Base-by-base conservation (phyloP, 2,888 invertebrate species). In the Corbicula japonica region DNA sequence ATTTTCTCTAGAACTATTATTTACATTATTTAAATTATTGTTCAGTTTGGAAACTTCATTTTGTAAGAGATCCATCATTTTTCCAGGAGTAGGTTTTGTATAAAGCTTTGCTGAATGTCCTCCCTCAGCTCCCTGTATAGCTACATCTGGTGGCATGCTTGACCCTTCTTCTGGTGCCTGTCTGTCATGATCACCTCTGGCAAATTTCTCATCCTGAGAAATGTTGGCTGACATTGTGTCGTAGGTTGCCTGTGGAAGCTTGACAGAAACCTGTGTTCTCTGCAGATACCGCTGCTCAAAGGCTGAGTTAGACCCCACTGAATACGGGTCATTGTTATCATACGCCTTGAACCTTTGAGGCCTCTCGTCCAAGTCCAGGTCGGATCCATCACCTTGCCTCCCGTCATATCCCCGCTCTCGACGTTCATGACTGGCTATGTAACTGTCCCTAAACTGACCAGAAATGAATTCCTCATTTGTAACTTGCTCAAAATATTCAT, bases 211-310 rank as follows among this genome's bases (percentile, higher is more conserved):
- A 48, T 69, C 76, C 23, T 65, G 70, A 23, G 65, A 76, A 6
- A 56, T 30, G 44, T 66, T 30, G 10, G 66, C 68, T 10, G 76
- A 60, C 38, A 83, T 63, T n/a, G 82, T 79, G 48, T 83, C 83
- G 60, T 83, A 83, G 0, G 76, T 83, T 4, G 79, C 76, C 32
- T 79, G 79, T 8, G 83, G 83, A 18, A 83, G 62, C 41, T 76
- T 83, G 15, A 83, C 83, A 35, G 83, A 83, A 12, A 83, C 83
- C 32, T 83, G 83, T 10, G 76, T 79, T 26, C 68, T 69, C 58
- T 73, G 83, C 23, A 83, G 26, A 54, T 74, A 76, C 34, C 70
- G 58, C 34, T 73, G 63, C 30, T 83, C 76, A 62, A 76, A 70
- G 15, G 61, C 74, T 4, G 54, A 60, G 8, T 63, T 50, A 34